A percentile compares a stretch with the other conserved stretches of the same genome.
phyloP scores from a whole-genome alignment of 2,113 vertebrate species.

The Cygnus atratus region DNA sequence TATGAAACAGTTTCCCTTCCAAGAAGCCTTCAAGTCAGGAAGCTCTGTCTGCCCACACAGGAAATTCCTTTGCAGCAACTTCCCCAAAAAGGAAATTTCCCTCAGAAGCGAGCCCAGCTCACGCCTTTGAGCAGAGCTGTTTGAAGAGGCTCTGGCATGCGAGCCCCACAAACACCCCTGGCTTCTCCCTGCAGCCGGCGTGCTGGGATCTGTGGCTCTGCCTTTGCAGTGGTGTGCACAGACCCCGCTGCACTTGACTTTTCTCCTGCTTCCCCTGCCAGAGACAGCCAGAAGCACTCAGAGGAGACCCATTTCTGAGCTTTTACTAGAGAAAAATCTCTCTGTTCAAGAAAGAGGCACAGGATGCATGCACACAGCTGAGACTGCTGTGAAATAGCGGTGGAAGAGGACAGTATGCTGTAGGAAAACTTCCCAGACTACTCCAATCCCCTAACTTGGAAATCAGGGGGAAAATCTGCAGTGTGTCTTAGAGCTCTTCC shows the following conservation, averaged over 20 bases:
- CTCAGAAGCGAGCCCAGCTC: slow-evolving; percentile 84
- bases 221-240: not conserved
- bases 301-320: not conserved
- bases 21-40: slow-evolving; percentile 95
- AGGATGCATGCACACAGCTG: not conserved
- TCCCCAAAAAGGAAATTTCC: slow-evolving; percentile 99
- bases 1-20: slow-evolving; percentile 94
- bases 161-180: slow-evolving; percentile 57
- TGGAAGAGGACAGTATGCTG: not conserved
- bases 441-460: not conserved
- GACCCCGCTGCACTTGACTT: not conserved
- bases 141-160: slow-evolving; percentile 78
- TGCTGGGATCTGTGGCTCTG: not conserved
- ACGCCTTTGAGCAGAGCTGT: slow-evolving; percentile 79
- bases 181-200: slow-evolving; percentile 13
- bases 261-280: not conserved
- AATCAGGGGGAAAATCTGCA: not conserved
- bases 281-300: not conserved
- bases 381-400: not conserved
- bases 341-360: not conserved
- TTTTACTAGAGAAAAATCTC: not conserved
- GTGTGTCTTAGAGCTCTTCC: not conserved
- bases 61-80: slow-evolving; percentile 99
- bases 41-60: slow-evolving; percentile 97
- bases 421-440: not conserved